These are phyloP conservation scores for Anabacerthia variegaticeps DNA, from an alignment of 2,797 vertebrate species.

Conservation along the genomic window DNA sequence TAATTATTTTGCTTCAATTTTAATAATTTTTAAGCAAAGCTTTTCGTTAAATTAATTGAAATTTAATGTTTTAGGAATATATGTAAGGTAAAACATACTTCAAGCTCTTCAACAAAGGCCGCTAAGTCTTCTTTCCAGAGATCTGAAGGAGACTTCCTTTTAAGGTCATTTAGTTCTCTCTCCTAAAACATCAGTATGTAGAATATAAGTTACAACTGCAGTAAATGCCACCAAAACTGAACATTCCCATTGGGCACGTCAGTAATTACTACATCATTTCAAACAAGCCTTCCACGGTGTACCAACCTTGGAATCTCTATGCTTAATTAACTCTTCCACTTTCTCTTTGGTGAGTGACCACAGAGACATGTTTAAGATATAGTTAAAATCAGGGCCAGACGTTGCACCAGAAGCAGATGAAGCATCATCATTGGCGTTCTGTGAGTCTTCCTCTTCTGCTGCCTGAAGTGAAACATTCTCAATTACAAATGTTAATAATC, in stretches of 20 bases:
- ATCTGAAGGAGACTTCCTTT: slow-evolving; percentile 88
- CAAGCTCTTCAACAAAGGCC: slow-evolving; percentile 92
- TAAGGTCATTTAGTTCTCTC: slow-evolving; percentile 88
- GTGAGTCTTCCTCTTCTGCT: slow-evolving; percentile 86
- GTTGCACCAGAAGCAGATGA: slow-evolving; percentile 87
- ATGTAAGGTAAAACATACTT: slow-evolving; percentile 80
- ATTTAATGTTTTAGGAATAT: neutral
- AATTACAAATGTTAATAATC: neutral
- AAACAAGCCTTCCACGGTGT: neutral
- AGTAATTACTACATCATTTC: neutral
- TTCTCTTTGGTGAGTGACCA: slow-evolving; percentile 98
- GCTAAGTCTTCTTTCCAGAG: slow-evolving; percentile 97
- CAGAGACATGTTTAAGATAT: slow-evolving; percentile 97
- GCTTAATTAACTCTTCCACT: slow-evolving; percentile 94
- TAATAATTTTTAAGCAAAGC: neutral
- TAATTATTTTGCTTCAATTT: neutral
- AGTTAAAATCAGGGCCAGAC: slow-evolving; percentile 96
- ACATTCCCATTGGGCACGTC: neutral
- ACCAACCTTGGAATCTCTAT: slow-evolving; percentile 93
- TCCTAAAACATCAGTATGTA: slow-evolving; percentile 76
- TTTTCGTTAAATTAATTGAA: neutral
- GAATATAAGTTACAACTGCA: neutral
- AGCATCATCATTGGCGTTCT: slow-evolving; percentile 86
- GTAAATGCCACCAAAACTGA: neutral
- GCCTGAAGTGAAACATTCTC: slow-evolving; percentile 68